Evolutionary conservation across 2,113 vertebrate genomes (phyloP), one percentile per base, ranked within the genome.

Genomic region (Plecturocebus donacophilus): DNA sequence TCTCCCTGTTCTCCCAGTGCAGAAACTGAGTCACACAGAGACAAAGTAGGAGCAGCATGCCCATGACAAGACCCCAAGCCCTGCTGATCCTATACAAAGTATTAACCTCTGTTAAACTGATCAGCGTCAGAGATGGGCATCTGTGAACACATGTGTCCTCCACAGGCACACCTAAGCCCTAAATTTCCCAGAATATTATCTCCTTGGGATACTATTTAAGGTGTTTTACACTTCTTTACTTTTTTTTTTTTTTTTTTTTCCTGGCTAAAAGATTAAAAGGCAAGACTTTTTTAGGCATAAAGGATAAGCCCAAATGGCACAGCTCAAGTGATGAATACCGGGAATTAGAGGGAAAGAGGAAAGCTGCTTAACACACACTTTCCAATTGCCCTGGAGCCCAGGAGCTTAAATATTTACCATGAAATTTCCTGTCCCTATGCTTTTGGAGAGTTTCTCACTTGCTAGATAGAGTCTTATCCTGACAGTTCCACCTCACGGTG

Each of bases 291-390:
- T 95, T 89, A 87, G 47, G 96, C 97, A 98, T 81, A 96, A 97
- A 98, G 64, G 97, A 97, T 97, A 98, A 98, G 97, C 85, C 87
- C 97, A 97, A 98, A 98, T 97, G 97, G 97, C 95, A 98, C 90
- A 89, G 98, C 97, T 98, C 97, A 97, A 96, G 95, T 97, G 98
- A 98, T 98, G 95, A 99, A 98, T 98, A 98, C 19, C 35, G 95
- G 93, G 97, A 98, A 98, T 97, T 98, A 98, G 89, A 98, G 95
- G 95, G 94, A 97, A 98, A 96, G 96, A 97, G 97, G 95, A 98
- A 98, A 99, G 98, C 97, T 96, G 95, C 98, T 98, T 98, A 99
- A 93, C 98, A 90, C 42, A 42, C 82, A 94, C 96, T 94, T 98
- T 75, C 94, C 86, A 94, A 97, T 95, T 98, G 95, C 97, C 97